These are phyloP conservation scores for Deroplatys truncata DNA, from an alignment of 2,888 invertebrate species.

Conservation along the genomic window DNA sequence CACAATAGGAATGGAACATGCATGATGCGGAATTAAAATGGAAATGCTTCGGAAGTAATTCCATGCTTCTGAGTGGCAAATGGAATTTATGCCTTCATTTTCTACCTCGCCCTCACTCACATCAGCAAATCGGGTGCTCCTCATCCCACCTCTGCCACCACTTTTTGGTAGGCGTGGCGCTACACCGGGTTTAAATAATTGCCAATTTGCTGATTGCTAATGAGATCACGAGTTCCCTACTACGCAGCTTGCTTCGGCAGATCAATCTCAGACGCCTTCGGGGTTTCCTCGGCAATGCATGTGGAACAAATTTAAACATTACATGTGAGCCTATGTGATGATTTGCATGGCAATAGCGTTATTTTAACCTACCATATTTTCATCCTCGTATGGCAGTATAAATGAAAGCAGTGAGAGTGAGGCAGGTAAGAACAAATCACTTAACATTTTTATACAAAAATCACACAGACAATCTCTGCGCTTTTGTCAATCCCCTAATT, in stretches of 20 bases:
- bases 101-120: background rate
- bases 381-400: no score
- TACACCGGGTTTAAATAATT: background rate
- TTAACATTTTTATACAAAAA: no score
- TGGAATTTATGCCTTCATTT: background rate
- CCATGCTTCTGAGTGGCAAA: background rate
- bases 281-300: background rate
- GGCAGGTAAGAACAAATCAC: no score
- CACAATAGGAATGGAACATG: background rate
- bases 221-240: background rate
- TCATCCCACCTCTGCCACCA: background rate
- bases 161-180: background rate
- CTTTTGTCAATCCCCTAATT: no score
- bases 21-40: background rate
- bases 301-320: background rate
- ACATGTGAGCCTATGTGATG: background rate
- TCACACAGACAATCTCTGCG: no score
- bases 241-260: background rate
- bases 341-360: background rate
- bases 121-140: background rate
- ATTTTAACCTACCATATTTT: background rate
- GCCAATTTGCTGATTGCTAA: background rate
- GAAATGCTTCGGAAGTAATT: background rate
- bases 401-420: no score
- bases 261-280: background rate